A percentile compares a stretch with the other conserved stretches of the same genome.
phyloP scores from a whole-genome alignment of 2,113 vertebrate genomes.

The Heterotis niloticus region DNA sequence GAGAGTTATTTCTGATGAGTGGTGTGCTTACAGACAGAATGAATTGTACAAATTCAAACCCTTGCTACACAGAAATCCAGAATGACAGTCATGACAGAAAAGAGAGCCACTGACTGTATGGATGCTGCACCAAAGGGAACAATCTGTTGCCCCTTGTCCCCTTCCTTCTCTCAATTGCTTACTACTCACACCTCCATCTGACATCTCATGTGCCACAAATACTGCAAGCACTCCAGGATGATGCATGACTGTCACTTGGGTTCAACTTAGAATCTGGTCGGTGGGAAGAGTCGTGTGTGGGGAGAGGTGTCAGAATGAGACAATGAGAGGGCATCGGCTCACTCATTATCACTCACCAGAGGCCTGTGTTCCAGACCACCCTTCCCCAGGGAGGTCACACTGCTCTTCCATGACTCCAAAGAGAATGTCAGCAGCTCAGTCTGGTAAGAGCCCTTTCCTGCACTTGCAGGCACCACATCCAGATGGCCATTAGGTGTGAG shows the following conservation, averaged over 20 bases:
- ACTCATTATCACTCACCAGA: conserved; percentile 64
- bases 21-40: too few relatives aligned
- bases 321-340: not conserved
- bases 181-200: too few relatives aligned
- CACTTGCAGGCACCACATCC: conserved; percentile 68
- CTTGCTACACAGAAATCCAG: too few relatives aligned
- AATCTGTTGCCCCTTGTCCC: not conserved
- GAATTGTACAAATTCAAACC: too few relatives aligned
- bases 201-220: too few relatives aligned
- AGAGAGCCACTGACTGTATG: not conserved
- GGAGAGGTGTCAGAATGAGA: too few relatives aligned
- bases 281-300: not conserved
- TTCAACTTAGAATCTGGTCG: not conserved
- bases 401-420: conserved; percentile 82
- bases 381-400: conserved; percentile 84
- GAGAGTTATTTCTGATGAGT: too few relatives aligned
- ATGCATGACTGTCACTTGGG: not conserved
- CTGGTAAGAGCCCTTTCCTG: conserved; percentile 67
- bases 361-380: conserved; percentile 77
- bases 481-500: conserved; percentile 93
- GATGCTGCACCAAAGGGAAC: not conserved
- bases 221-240: not conserved
- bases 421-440: conserved; percentile 75
- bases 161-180: too few relatives aligned
- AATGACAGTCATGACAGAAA: not conserved